Evolutionary conservation across 1,140 invertebrate species (phyloP), one percentile per base, ranked within the genome.

Genomic region (Ooceraea biroi): DNA sequence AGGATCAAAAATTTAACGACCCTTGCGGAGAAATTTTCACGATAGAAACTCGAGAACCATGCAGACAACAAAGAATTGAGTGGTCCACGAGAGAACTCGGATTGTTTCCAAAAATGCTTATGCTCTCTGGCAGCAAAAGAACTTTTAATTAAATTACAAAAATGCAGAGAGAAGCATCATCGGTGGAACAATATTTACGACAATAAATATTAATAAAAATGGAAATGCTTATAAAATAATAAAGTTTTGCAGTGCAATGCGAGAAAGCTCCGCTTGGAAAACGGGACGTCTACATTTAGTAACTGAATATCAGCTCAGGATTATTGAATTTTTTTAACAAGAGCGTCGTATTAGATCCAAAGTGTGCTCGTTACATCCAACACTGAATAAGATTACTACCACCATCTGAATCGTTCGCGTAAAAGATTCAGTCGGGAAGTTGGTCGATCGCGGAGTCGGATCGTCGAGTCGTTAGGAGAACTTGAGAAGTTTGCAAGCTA

Each of bases 351-450:
- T 55, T 52, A 41, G 4, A 55, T 19, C 3, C 17, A 63, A 50
- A 1, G 17, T 12, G 36, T 12, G 55, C n/a, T n/a, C n/a, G n/a
- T n/a, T n/a, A 58, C 12, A 22, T 69, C 22, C n/a, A 11, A 8
- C 17, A 1, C 27, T 36, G n/a, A 44, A 19, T 57, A 1, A 46
- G 48, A 76, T 73, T 19, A n/a, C 41, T 7, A 4, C 22, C 1
- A 52, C 22, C 1, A 66, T 71, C 30, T 30, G 17, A 69, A 58
- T 80, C 36, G 50, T 17, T 46, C 46, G 22, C 27, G 22, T 71
- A 17, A 80, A 78, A 69, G 52, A 80, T 80, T 80, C 19, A 80
- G 22, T 30, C 52, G 48, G 10, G 25, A 71, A 78, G 61, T 69
- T 69, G 11, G 48, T 5, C 48, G 76, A 68, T 78, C 10, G 27